Conservation (phyloP, 2,888 invertebrate genomes). For the Spilosoma lubricipeda region DNA sequence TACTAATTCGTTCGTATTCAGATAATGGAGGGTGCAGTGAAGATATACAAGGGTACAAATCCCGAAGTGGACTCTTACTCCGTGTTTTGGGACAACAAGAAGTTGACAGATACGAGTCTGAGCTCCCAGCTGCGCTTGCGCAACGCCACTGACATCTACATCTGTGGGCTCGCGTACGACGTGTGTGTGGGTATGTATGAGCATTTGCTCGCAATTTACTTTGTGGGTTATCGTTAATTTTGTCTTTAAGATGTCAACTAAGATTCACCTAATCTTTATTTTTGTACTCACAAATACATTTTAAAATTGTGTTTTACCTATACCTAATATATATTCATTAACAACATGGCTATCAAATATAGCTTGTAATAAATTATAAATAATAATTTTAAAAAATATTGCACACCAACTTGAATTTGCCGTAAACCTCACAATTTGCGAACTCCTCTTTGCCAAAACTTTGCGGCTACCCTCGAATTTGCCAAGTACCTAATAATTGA, state of each 20-base stretch:
- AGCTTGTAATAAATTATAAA: too few relatives aligned
- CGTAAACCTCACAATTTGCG: not conserved
- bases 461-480: not conserved
- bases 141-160: constrained; percentile 96
- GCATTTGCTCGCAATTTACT: not conserved
- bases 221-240: not conserved
- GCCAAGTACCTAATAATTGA: not conserved
- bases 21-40: constrained; percentile 91
- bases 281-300: not conserved
- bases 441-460: not conserved
- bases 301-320: not conserved
- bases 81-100: constrained; percentile 99
- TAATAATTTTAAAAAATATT: too few relatives aligned
- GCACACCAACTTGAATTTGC: not conserved
- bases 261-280: too few relatives aligned
- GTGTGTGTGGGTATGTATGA: constrained; percentile 93
- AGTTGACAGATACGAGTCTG: constrained; percentile 94
- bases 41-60: constrained; percentile 96
- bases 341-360: too few relatives aligned
- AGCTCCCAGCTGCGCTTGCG: constrained; percentile 92
- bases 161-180: constrained; percentile 98
- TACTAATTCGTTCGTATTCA: constrained; percentile 56
- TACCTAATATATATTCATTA: not conserved
- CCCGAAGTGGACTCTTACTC: constrained; percentile 99
- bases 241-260: not conserved